Evolutionary conservation across 2,797 vertebrate species (phyloP), one percentile per base, ranked within the genome.

Genomic region (Pterois miles): DNA sequence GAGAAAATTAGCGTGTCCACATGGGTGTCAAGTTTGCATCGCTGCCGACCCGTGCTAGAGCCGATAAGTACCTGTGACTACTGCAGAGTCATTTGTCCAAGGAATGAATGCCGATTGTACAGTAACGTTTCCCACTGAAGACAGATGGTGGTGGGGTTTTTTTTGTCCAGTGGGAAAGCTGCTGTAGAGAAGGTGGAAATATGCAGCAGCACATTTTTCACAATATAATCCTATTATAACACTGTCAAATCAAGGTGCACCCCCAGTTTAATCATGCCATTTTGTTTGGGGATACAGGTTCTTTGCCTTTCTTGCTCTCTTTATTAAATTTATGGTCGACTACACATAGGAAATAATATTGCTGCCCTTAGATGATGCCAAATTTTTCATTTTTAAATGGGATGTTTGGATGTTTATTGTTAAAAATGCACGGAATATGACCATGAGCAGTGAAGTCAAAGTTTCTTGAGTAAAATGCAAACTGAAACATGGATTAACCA

Each of bases 401-500:
- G 10, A 63, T 29, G n/a, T 65, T 22, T 46, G 23, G 11, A 69
- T 31, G 36, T 48, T 8, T 36, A 29, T 70, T 22, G 57, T 36
- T 33, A 23, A 38, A 20, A 48, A 20, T 23, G 20, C 40, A 65
- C 22, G 52, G 11, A 3, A 52, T 76, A 20, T 76, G 34, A 59
- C 48, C 38, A 8, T 13, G 13, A 16, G 18, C 13, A 73, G 33
- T 62, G 34, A 58, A 63, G 3, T 71, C 7, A 66, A 36, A 12
- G 10, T 31, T 60, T 73, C 20, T 58, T 38, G 18, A 71, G 46
- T 75, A 46, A 70, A 71, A 66, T 33, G 16, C 59, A 6, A 78
- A 57, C 46, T 56, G 20, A 65, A 60, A 74, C 36, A 14, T 1
- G 11, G 8, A 50, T 9, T 62, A 57, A 43, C 22, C 52, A 27